A percentile compares a stretch with the other conserved stretches of the same genome.
Conservation (phyloP, 2,797 vertebrate species). For the Spea hammondii region DNA sequence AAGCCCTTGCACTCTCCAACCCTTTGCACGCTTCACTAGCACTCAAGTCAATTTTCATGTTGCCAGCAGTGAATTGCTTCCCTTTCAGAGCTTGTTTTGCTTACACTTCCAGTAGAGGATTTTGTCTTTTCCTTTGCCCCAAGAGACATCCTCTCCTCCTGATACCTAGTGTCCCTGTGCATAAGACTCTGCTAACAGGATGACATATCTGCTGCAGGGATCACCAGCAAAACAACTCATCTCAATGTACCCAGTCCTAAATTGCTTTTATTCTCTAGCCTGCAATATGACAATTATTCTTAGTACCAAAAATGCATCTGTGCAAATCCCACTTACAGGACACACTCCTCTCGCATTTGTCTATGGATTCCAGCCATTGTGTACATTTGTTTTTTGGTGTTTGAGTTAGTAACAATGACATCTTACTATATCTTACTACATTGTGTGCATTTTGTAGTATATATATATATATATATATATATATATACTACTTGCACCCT, state of each 20-base stretch:
- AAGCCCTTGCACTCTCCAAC: conserved; percentile 37
- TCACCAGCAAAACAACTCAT: conserved; percentile 35
- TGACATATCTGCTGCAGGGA: conserved; percentile 41
- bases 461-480: no score
- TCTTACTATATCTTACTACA: no score
- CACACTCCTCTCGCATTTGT: conserved; percentile 10
- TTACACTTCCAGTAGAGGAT: conserved; percentile 41
- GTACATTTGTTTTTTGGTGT: background rate
- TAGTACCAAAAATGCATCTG: conserved; percentile 1
- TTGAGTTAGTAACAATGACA: no score
- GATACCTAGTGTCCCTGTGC: conserved; percentile 19
- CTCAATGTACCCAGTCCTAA: conserved; percentile 20
- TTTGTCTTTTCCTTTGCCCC: conserved; percentile 42
- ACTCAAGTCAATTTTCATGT: conserved; percentile 45
- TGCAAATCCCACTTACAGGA: conserved; percentile 15
- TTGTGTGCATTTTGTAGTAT: no score
- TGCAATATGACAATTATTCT: conserved; percentile 22
- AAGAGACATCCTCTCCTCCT: conserved; percentile 25
- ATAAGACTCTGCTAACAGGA: conserved; percentile 41
- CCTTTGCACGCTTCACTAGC: conserved; percentile 43
- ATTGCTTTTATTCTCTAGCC: conserved; percentile 14
- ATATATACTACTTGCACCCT: no score
- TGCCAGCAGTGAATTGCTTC: conserved; percentile 41
- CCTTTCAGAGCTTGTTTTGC: conserved; percentile 47
- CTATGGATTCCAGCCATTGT: conserved; percentile 6